phyloP scores from a whole-genome alignment of 2,888 invertebrate species.

The Watsonalla cultraria region DNA sequence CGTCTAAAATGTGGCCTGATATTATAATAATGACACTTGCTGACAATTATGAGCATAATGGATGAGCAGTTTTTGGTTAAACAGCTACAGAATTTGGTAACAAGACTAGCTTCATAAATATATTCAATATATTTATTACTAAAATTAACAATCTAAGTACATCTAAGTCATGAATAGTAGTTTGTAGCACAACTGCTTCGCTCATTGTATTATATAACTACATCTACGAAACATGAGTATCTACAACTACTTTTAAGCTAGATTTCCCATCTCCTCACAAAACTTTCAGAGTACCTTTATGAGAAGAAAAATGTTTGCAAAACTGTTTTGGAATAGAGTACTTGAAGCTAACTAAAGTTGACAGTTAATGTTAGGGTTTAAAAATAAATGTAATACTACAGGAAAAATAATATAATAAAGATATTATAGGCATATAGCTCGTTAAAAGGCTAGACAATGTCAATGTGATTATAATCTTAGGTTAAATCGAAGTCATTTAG shows the following conservation, averaged over 20 bases:
- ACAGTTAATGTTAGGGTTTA: conserved; percentile 42
- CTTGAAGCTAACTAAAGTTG: conserved; percentile 60
- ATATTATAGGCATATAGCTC: conserved; percentile 48
- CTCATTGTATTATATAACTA: conserved; percentile 60
- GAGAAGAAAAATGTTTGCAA: conserved; percentile 79
- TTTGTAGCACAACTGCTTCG: conserved; percentile 50
- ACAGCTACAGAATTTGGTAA: conserved; percentile 50
- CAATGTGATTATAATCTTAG: conserved; percentile 4
- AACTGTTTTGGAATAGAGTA: conserved; percentile 62
- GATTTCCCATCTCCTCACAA: conserved; percentile 71
- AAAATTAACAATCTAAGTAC: conserved; percentile 44
- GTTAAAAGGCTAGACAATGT: conserved; percentile 38
- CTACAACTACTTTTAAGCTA: conserved; percentile 72
- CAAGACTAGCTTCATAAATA: conserved; percentile 54
- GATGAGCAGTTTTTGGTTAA: conserved; percentile 48
- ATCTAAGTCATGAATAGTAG: conserved; percentile 43
- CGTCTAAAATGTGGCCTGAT: conserved; percentile 46
- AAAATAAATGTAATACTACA: conserved; percentile 62
- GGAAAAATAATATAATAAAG: conserved; percentile 51
- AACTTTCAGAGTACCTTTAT: conserved; percentile 74
- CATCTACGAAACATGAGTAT: conserved; percentile 61
- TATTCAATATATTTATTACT: conserved; percentile 43
- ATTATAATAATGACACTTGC: conserved; percentile 28
- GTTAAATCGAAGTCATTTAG: neutral
- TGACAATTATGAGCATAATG: conserved; percentile 47